Evolutionary conservation across 1,140 invertebrate species (phyloP).

Genomic region (Bicyclus anynana): DNA sequence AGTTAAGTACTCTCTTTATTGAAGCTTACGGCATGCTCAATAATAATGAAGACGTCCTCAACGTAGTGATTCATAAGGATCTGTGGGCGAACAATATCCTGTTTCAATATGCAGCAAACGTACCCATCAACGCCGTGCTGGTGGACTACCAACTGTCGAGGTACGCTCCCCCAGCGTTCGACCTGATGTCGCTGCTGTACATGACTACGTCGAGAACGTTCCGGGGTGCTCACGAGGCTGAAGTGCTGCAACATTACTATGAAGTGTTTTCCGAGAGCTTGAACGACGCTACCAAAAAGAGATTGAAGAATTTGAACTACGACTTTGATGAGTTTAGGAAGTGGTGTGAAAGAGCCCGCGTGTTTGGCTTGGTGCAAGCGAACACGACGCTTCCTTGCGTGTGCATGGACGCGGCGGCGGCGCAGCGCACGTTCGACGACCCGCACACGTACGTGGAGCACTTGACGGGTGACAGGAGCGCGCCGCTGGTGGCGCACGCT

Average conservation of each 20-base stretch:
- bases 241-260: constrained; percentile 58
- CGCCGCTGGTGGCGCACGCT: constrained; percentile 44
- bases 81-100: constrained; percentile 75
- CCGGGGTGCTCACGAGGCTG: constrained; percentile 40
- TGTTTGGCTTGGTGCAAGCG: constrained; percentile 42
- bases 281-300: constrained; percentile 31
- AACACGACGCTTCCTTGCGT: constrained; percentile 44
- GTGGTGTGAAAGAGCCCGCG: constrained; percentile 42
- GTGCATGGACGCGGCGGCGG: constrained; percentile 43
- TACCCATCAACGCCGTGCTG: constrained; percentile 51
- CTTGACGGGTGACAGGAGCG: constrained; percentile 38
- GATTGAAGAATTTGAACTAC: constrained; percentile 38
- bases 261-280: constrained; percentile 41
- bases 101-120: constrained; percentile 57
- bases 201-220: constrained; percentile 55
- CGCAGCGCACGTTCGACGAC: constrained; percentile 46
- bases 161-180: constrained; percentile 69
- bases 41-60: constrained; percentile 42
- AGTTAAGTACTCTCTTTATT: constrained; percentile 31
- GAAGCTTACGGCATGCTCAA: constrained; percentile 38
- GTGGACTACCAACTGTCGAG: constrained; percentile 67
- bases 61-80: constrained; percentile 74
- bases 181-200: constrained; percentile 62
- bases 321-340: constrained; percentile 31
- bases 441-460: constrained; percentile 40